Percentiles rank a stretch among this genome's conserved stretches.
Evolutionary conservation across 2,113 vertebrate species (phyloP).

Genomic region (Eulemur rufifrons): DNA sequence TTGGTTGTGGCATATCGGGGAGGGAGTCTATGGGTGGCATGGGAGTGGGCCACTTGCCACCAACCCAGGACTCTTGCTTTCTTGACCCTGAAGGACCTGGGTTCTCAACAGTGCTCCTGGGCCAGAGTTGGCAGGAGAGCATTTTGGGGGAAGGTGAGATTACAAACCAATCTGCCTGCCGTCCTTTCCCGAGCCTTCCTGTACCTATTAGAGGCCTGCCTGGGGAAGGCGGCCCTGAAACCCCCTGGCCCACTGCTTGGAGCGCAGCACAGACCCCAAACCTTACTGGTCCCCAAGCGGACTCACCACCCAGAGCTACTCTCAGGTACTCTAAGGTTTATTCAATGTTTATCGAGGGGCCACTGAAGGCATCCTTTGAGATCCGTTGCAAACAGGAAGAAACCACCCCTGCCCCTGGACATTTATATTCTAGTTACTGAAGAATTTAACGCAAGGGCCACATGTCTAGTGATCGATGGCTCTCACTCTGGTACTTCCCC

Average conservation of each 20-base stretch:
- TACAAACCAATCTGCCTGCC: not conserved
- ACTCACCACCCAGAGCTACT: not conserved
- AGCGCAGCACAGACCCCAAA: accelerated
- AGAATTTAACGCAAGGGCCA: not conserved
- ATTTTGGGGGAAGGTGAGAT: not conserved
- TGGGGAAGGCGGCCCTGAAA: not conserved
- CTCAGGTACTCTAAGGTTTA: not conserved
- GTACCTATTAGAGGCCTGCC: not conserved
- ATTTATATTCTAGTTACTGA: not conserved
- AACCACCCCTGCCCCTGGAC: not conserved
- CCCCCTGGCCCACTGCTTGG: not conserved
- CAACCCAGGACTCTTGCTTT: not conserved
- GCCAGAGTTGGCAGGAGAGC: not conserved
- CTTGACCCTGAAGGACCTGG: not conserved
- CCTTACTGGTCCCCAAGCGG: not conserved
- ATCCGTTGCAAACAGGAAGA: not conserved
- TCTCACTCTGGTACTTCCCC: not conserved
- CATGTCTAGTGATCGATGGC: not conserved
- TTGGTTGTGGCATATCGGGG: not conserved
- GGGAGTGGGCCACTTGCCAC: not conserved
- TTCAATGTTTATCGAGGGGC: not conserved
- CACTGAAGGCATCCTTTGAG: not conserved
- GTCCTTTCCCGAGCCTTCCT: not conserved
- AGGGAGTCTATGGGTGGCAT: accelerated
- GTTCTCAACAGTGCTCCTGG: not conserved